phyloP scores from a whole-genome alignment of 2,113 vertebrate genomes.

The Amblyopsis rosae region DNA sequence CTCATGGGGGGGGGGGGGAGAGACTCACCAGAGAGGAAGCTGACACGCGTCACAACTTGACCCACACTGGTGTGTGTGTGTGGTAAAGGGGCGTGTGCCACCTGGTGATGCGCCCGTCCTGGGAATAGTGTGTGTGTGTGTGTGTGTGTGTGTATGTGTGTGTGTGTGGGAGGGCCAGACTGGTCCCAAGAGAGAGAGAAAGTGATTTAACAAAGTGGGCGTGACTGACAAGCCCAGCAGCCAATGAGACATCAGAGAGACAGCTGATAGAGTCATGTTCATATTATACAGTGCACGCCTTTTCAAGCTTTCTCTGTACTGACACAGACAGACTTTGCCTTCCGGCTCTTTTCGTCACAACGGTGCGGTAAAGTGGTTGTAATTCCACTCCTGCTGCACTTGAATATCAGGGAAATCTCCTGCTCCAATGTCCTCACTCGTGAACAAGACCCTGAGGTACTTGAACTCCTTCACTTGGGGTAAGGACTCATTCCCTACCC shows the following conservation, averaged over 20 bases:
- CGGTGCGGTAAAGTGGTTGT: too few species aligned
- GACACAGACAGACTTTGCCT: too few species aligned
- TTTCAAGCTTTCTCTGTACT: too few species aligned
- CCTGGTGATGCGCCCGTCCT: constrained; percentile 75
- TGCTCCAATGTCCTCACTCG: too few species aligned
- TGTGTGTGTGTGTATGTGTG: constrained; percentile 26
- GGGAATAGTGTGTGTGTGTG: constrained; percentile 61
- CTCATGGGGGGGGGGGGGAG: constrained; percentile 49
- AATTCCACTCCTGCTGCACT: too few species aligned
- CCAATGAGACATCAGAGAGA: constrained; percentile 57
- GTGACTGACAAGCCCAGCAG: constrained; percentile 60
- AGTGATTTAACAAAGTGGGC: constrained; percentile 75
- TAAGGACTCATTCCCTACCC: too few species aligned
- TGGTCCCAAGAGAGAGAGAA: constrained; percentile 59
- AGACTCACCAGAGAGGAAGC: constrained; percentile 29
- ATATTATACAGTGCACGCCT: too few species aligned
- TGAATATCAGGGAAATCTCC: too few species aligned
- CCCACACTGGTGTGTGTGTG: constrained; percentile 23
- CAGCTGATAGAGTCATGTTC: constrained; percentile 28
- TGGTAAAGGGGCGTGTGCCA: constrained; percentile 64
- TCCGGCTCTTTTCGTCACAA: too few species aligned
- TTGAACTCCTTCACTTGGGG: too few species aligned
- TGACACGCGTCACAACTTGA: constrained; percentile 59
- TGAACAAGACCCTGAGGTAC: too few species aligned
- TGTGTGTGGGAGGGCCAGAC: constrained; percentile 28